phyloP scores from a whole-genome alignment of 2,113 vertebrate genomes.

The Actinemys pallida region DNA sequence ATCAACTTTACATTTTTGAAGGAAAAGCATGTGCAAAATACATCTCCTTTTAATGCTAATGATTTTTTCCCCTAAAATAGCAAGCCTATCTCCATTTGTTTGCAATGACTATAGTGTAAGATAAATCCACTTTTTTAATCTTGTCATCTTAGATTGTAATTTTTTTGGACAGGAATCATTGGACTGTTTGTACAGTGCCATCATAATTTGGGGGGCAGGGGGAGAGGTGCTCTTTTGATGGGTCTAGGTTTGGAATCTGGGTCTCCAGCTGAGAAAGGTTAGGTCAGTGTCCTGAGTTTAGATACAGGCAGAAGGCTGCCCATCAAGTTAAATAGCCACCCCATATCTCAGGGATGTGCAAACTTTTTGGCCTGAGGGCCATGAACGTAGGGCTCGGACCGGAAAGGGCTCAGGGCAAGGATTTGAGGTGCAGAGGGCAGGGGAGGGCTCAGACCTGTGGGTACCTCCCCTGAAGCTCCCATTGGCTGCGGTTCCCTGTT shows the following conservation, averaged over 20 bases:
- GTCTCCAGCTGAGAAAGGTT: neutral
- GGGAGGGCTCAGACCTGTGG: too few species aligned
- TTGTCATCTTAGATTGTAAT: neutral
- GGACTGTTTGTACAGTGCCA: neutral
- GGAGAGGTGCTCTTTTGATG: neutral
- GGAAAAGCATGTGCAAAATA: neutral
- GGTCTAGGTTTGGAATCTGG: neutral
- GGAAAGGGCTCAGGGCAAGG: too few species aligned
- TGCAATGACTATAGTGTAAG: neutral
- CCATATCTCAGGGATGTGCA: neutral
- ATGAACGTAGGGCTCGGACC: too few species aligned
- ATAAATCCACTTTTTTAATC: neutral
- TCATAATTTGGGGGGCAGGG: neutral
- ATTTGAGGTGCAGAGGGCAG: too few species aligned
- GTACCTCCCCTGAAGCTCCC: too few species aligned
- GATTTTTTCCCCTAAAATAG: neutral
- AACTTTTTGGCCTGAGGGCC: too few species aligned
- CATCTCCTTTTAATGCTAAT: neutral
- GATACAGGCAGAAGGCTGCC: neutral
- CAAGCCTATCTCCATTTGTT: neutral
- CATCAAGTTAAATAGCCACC: neutral
- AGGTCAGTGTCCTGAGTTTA: neutral
- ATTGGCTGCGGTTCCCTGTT: too few species aligned
- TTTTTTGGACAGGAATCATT: neutral
- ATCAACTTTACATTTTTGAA: neutral